Conservation (phyloP, 2,888 invertebrate species). For the Magallana nippona region DNA sequence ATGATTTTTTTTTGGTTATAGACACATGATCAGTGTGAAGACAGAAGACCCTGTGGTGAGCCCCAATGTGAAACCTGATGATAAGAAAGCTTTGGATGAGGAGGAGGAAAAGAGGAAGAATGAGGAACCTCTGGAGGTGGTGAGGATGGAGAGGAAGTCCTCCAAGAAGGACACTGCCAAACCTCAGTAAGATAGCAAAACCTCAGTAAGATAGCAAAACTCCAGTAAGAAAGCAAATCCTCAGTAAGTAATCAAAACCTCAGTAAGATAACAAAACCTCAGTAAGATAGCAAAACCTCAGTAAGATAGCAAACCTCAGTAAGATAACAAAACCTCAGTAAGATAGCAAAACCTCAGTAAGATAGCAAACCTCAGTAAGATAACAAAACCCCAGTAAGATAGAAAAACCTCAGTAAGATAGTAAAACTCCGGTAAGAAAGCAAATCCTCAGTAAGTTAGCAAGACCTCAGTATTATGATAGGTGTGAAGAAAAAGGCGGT, state of each 20-base stretch:
- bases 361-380: not conserved
- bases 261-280: not conserved
- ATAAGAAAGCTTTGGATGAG: conserved; percentile 61
- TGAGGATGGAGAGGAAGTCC: conserved; percentile 46
- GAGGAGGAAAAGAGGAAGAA: conserved; percentile 58
- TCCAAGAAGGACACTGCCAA: conserved; percentile 42
- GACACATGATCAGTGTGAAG: conserved; percentile 43
- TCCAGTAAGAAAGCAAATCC: too few species aligned
- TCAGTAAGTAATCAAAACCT: too few species aligned
- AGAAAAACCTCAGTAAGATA: not conserved
- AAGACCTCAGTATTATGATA: not conserved
- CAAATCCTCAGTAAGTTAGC: not conserved
- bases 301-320: too few species aligned
- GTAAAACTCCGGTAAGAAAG: not conserved
- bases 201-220: too few species aligned
- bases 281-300: not conserved
- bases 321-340: too few species aligned
- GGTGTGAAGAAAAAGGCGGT: too few species aligned
- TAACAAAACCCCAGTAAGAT: not conserved
- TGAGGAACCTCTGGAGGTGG: conserved; percentile 41
- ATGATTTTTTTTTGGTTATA: not conserved
- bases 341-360: too few species aligned
- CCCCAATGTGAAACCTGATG: conserved; percentile 47
- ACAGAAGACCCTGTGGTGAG: conserved; percentile 42
- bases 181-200: not conserved